Evolutionary conservation across 1,140 invertebrate species (phyloP).

Genomic region (Homarus americanus): DNA sequence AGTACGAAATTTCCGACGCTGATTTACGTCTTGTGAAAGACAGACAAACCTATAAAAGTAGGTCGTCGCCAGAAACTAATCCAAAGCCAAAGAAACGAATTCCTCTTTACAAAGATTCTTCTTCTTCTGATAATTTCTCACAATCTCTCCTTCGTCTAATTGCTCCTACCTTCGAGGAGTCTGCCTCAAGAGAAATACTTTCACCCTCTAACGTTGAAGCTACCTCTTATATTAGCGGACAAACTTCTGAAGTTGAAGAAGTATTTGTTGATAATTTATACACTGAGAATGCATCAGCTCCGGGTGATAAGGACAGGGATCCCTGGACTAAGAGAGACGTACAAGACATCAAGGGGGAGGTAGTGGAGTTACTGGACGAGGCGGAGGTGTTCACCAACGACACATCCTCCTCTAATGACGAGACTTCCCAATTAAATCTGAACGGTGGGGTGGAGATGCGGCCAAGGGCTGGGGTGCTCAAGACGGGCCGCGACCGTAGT

Average conservation of each 20-base stretch:
- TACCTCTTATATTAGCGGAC: not conserved
- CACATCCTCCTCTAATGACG: not conserved
- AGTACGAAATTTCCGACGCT: not conserved
- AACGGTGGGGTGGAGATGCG: constrained; percentile 21
- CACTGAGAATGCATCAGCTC: not conserved
- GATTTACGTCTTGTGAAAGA: not conserved
- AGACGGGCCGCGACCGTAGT: constrained; percentile 48
- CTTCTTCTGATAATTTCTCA: not conserved
- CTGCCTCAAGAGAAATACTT: not conserved
- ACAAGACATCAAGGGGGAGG: not conserved
- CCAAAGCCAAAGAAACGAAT: not conserved
- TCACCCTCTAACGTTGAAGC: not conserved
- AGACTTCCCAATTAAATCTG: not conserved
- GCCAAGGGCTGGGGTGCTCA: constrained; percentile 51
- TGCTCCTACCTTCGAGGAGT: not conserved
- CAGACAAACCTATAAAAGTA: not conserved
- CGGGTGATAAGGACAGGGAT: not conserved
- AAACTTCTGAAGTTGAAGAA: not conserved
- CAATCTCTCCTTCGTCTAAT: constrained; percentile 6
- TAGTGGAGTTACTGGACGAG: not conserved
- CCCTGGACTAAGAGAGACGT: not conserved
- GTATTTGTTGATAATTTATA: not conserved
- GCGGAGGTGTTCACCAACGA: not conserved
- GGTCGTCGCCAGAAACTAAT: constrained; percentile 6
- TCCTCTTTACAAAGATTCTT: constrained; percentile 1